Evolutionary conservation across 2,113 vertebrate genomes (phyloP), one percentile per base, ranked within the genome.

Genomic region (Tragelaphus scriptus): DNA sequence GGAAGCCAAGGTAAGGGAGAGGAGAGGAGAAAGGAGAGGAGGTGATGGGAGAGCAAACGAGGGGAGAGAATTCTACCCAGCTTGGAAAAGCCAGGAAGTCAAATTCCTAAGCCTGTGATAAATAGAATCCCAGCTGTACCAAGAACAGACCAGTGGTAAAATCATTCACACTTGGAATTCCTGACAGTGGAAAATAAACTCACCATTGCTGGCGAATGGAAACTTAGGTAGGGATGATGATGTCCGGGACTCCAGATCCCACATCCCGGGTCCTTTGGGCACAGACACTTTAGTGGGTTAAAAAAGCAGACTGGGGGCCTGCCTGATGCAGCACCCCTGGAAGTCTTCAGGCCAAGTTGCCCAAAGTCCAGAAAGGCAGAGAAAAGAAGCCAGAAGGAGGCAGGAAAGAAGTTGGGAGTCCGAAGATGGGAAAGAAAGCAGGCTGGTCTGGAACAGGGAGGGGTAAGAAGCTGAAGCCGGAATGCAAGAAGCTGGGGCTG

Each of bases 91-190:
- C 84, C 97, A 82, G 82, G 97, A 96, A 96, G 95, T 95, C 75
- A 90, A 88, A 98, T 97, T 96, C 97, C 91, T 95, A 63, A 92
- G 53, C 86, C 63, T 16, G 63, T 55, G 95, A 98, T 96, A 98
- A 97, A 97, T 88, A 84, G 75, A 97, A 97, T 94, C 96, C 96
- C 98, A 98, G 97, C 95, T 97, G 97, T 87, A 58, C 68, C 30
- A 21, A 75, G 96, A 89, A n/a, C 53, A 80, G n/a, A 65, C 25
- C 65, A 10, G 90, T 65, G 85, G 97, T 92, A 87, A 96, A 95
- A 90, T 90, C 97, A 71, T 96, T 88, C 88, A 51, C 58, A 95
- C 44, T 94, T 84, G 13, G 58, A 94, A 98, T 95, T 97, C 95
- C 97, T 94, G 88, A 88, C 44, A 25, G 51, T 84, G 91, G 90